Evolutionary conservation across 2,888 invertebrate genomes (phyloP).

Genomic region (Anodontia alba): DNA sequence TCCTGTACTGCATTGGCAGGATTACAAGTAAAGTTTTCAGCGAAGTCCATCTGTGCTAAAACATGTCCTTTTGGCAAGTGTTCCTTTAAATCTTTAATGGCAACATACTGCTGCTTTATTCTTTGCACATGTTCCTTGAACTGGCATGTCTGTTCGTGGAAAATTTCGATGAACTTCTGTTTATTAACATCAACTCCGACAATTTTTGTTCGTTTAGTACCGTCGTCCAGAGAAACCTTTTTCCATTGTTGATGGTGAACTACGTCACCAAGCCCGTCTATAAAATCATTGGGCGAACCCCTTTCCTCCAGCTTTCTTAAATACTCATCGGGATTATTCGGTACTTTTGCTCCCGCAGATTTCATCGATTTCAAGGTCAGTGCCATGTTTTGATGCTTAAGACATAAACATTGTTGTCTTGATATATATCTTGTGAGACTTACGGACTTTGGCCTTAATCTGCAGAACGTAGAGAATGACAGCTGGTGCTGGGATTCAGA

Average conservation of each 20-base stretch:
- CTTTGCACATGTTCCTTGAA: conserved; percentile 14
- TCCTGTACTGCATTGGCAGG: conserved; percentile 46
- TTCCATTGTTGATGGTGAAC: background rate
- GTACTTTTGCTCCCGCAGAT: background rate
- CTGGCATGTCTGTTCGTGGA: background rate
- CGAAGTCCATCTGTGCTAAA: conserved; percentile 55
- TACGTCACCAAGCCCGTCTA: background rate
- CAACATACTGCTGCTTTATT: conserved; percentile 23
- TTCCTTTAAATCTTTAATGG: conserved; percentile 29
- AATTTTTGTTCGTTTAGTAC: background rate
- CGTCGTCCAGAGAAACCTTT: background rate
- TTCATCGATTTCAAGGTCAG: conserved; percentile 24
- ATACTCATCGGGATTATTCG: background rate
- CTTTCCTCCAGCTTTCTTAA: background rate
- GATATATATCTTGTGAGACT: conserved; percentile 27
- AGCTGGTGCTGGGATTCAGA: conserved; percentile 40
- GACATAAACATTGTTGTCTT: conserved; percentile 48
- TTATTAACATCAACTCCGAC: background rate
- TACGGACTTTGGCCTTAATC: too few species aligned
- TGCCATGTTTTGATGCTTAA: conserved; percentile 52
- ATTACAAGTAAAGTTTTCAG: conserved; percentile 58
- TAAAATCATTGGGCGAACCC: background rate
- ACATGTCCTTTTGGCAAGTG: conserved; percentile 31
- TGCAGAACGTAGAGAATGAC: conserved; percentile 45
- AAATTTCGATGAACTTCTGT: background rate